A percentile compares a stretch with the other conserved stretches of the same genome.
These are phyloP conservation scores for Brachyopa scutellaris DNA, from an alignment of 2,888 invertebrate genomes.

Conservation along the genomic window DNA sequence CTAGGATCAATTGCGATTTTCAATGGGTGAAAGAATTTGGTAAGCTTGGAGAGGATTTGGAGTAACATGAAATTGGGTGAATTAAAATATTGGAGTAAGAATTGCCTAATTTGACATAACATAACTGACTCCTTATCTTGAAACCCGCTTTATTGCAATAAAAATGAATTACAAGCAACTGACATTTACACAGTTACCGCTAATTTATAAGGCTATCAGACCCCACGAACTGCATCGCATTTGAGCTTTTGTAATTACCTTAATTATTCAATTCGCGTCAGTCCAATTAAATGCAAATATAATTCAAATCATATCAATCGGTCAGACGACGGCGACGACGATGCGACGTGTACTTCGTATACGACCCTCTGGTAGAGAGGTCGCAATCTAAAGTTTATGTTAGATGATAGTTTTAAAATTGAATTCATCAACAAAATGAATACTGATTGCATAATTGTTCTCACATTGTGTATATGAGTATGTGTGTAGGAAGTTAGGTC, in stretches of 20 bases:
- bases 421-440: slow-evolving; percentile 32
- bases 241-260: slow-evolving; percentile 52
- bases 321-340: too few species aligned
- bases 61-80: too few species aligned
- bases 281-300: slow-evolving; percentile 62
- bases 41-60: too few species aligned
- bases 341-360: neutral
- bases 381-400: neutral
- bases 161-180: neutral
- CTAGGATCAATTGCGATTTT: too few species aligned
- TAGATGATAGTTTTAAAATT: slow-evolving; percentile 3
- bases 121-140: too few species aligned
- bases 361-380: neutral
- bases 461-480: neutral
- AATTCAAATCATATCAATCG: slow-evolving; percentile 46
- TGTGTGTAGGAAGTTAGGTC: too few species aligned
- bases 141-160: too few species aligned
- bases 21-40: too few species aligned
- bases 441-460: slow-evolving; percentile 41
- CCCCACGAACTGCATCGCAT: slow-evolving; percentile 16
- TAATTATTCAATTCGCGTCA: slow-evolving; percentile 57
- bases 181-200: neutral
- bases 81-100: too few species aligned
- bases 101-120: too few species aligned
- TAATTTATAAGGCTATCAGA: too few species aligned